Evolutionary conservation across 2,113 vertebrate genomes (phyloP), one percentile per base, ranked within the genome.

Genomic region (Mormyrus iriodes): DNA sequence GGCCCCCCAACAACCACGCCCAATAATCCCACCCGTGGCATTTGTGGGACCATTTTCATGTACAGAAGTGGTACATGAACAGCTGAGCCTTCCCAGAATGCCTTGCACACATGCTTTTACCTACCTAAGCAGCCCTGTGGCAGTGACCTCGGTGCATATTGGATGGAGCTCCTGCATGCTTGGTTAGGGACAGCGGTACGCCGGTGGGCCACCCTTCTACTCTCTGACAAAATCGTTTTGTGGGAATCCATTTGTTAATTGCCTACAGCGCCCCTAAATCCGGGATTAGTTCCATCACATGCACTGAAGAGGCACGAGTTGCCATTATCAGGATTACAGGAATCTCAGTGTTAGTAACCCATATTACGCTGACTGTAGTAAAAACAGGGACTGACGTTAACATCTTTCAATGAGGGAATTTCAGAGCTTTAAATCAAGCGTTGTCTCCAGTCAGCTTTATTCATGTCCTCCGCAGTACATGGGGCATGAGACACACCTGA

Each of bases 191-290:
- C 0, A 24, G 19, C 82, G 3, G 4, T 24, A n/a, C 44, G 15
- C 10, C 42, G 3, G 44, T 84, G 42, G 88, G 85, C 76, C 44
- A 39, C 85, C 13, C 46, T 51, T 10, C 83, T 13, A 49, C n/a
- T 48, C 52, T 21, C 86, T 52, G 84, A 85, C 48, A 48, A 85
- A 85, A 92, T 91, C 53, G 90, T 92, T 91, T 90, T 58, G 73
- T 42, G 55, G 89, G 89, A 92, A 92, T 93, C 90, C 88, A 92
- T 92, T 92, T 90, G 88, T 91, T 93, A 93, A 93, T 92, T 90
- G 91, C 90, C 92, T 88, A 92, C 82, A 89, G 92, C 92, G 89
- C 55, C 89, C 46, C 90, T 91, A 92, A 93, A 92, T 89, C 85
- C 88, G 51, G 92, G 91, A 92, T 92, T 91, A 91, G 90, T 92